Conservation (phyloP, 1,140 invertebrate genomes). For the Chironomus striatipennis region DNA sequence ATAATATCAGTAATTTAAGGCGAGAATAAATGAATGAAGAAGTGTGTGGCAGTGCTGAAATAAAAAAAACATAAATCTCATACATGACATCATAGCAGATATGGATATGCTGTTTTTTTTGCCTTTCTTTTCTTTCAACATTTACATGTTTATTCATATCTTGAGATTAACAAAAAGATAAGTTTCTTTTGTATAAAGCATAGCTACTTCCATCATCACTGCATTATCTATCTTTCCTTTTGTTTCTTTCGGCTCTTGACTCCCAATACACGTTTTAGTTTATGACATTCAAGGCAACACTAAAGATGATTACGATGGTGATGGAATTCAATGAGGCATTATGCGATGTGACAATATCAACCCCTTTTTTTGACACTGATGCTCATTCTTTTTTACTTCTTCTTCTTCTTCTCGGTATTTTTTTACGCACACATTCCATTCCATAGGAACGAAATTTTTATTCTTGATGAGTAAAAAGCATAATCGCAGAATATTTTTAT, state of each 20-base stretch:
- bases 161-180: not conserved
- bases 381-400: no score
- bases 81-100: not conserved
- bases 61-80: not conserved
- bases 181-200: not conserved
- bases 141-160: slow-evolving; percentile 9
- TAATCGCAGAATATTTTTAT: not conserved
- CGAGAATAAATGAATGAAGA: not conserved
- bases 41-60: not conserved
- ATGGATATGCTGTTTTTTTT: no score
- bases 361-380: not conserved
- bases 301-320: slow-evolving; percentile 6
- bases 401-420: no score
- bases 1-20: not conserved
- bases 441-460: no score
- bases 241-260: no score
- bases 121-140: not conserved
- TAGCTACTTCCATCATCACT: no score
- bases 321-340: not conserved
- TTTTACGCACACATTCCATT: no score
- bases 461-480: not conserved
- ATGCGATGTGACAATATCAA: not conserved
- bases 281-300: no score
- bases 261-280: no score
- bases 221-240: no score